Evolutionary conservation across 92 coral and sea anemone genomes (phyloP), one percentile per base, ranked within the genome.

Genomic region (Zoanthus gigantus): DNA sequence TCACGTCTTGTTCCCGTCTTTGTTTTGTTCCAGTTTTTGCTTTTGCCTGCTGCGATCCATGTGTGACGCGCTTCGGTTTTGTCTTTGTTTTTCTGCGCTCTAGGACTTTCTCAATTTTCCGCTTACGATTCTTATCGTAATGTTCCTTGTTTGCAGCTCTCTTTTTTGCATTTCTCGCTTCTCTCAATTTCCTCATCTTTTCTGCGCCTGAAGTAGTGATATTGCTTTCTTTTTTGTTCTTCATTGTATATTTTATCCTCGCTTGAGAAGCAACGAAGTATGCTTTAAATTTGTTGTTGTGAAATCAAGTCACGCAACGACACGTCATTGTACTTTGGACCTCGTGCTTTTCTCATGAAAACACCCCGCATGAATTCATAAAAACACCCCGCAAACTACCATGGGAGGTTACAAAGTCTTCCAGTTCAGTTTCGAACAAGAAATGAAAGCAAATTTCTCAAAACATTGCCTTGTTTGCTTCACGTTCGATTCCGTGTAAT

Each of bases 131-230:
- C 86, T 74, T 74, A 14, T 46, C 31, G 81, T 84, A 84, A 47
- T 85, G 77, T 73, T 82, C 61, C 74, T 82, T 82, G 54, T 81
- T 76, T 82, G 86, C 76, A 15, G 74, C 86, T 63, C 17, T 79
- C 85, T 80, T 61, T 80, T 79, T 80, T 1, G 23, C 65, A 57
- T 57, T 57, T n/a, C 65, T 57, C 65, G 14, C 65, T 57, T 57
- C 82, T 76, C 13, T 76, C 82, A 68, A 76, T 10, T 15, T 76
- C 82, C 82, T 76, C 82, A 76, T 76, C 54, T 76, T 76, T 46
- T 76, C 71, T 46, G 82, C 82, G 9, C 15, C 54, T 31, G 82
- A 77, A 77, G 61, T 73, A 73, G 46, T 60, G 83, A 60, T 42
- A 77, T 47, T 77, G 83, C 18, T 63, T 17, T 72, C 76, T 72